Evolutionary conservation across 1,140 invertebrate genomes (phyloP).

Genomic region (Solenopsis fugax): DNA sequence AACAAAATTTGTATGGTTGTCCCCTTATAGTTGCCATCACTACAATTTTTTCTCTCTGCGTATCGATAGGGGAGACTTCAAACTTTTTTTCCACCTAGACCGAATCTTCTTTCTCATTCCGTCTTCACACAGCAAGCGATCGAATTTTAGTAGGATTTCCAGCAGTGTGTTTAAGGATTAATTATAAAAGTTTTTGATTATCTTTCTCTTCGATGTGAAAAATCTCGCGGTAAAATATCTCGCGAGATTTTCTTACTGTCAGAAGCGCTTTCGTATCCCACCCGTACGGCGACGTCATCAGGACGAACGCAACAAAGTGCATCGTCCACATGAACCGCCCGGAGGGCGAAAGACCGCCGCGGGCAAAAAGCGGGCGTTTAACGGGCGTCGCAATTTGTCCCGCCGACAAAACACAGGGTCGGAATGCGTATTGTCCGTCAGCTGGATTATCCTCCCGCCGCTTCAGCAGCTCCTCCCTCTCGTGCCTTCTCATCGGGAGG

Average conservation of each 20-base stretch:
- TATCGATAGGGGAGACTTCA: too few relatives aligned
- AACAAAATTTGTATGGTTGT: too few relatives aligned
- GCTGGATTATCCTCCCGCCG: constrained; percentile 63
- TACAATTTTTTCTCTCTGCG: too few relatives aligned
- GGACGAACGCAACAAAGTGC: constrained; percentile 57
- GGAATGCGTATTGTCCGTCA: constrained; percentile 83
- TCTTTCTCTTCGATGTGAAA: neutral
- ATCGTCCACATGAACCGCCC: constrained; percentile 68
- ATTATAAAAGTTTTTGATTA: neutral
- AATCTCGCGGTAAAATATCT: constrained; percentile 15
- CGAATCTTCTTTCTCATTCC: too few relatives aligned
- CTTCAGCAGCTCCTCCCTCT: constrained; percentile 30
- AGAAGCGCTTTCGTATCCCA: neutral
- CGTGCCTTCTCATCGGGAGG: constrained; percentile 30
- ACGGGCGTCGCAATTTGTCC: constrained; percentile 85
- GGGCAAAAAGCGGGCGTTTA: constrained; percentile 83
- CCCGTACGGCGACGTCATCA: neutral
- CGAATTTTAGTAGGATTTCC: too few relatives aligned
- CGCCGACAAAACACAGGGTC: constrained; percentile 81
- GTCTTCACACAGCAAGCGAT: too few relatives aligned
- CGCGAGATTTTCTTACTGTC: constrained; percentile 20
- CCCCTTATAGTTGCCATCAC: too few relatives aligned
- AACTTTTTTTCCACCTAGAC: too few relatives aligned
- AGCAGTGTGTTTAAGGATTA: too few relatives aligned
- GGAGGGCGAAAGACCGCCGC: constrained; percentile 69